These are phyloP conservation scores for Dreissena rostriformis DNA, from an alignment of 1,140 invertebrate genomes.

Conservation along the genomic window DNA sequence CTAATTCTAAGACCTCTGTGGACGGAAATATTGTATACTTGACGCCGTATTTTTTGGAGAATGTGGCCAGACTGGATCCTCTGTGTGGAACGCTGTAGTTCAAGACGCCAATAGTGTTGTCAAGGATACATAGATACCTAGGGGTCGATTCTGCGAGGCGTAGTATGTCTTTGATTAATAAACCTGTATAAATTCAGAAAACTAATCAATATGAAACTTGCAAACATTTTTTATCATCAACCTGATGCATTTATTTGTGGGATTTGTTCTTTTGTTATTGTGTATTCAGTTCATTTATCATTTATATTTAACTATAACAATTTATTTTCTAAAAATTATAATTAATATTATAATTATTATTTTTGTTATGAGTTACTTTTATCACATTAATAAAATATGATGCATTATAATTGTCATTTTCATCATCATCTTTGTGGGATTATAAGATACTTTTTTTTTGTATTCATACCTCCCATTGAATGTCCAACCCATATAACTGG, in stretches of 20 bases:
- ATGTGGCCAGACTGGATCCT: slow-evolving; percentile 87
- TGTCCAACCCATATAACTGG: slow-evolving; percentile 91
- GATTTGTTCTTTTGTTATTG: too few relatives aligned
- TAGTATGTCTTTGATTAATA: slow-evolving; percentile 90
- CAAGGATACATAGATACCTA: slow-evolving; percentile 81
- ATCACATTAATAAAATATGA: too few relatives aligned
- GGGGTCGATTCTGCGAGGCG: slow-evolving; percentile 82
- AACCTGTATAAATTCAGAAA: slow-evolving; percentile 81
- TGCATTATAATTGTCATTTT: too few relatives aligned
- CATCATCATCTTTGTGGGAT: too few relatives aligned
- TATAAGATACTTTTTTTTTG: too few relatives aligned
- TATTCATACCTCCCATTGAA: slow-evolving; percentile 88
- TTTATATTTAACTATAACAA: too few relatives aligned
- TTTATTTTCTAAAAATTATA: too few relatives aligned
- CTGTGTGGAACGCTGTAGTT: slow-evolving; percentile 92
- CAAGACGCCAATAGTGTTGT: slow-evolving; percentile 88
- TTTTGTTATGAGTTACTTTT: too few relatives aligned
- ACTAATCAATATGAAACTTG: not conserved
- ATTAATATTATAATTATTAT: too few relatives aligned
- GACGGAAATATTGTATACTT: slow-evolving; percentile 88
- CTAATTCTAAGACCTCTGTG: slow-evolving; percentile 90
- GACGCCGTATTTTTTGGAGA: slow-evolving; percentile 78
- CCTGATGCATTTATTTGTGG: too few relatives aligned
- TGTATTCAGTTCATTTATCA: too few relatives aligned
- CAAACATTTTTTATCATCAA: too few relatives aligned